Evolutionary conservation across 2,113 vertebrate genomes (phyloP), one percentile per base, ranked within the genome.

Genomic region (Carassius gibelio): DNA sequence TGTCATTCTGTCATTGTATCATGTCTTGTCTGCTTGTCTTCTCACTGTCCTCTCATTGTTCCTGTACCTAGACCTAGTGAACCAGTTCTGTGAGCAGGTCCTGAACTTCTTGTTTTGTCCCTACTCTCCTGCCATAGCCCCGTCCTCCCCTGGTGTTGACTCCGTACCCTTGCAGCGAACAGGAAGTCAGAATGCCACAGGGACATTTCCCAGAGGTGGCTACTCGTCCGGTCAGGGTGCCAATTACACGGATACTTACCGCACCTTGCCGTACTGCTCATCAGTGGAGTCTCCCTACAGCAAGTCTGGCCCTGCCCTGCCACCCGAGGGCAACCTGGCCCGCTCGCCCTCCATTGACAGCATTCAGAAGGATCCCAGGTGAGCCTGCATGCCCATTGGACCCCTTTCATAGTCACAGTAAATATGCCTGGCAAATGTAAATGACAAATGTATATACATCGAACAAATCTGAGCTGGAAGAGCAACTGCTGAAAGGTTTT

Each of bases 91-190:
- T 95, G 96, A 98, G 92, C 97, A 97, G 93, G 93, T 97, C 96
- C 96, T 99, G 96, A 98, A 96, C 95, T 96, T 98, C 96, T 96
- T 97, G 95, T 96, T 98, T 95, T 99, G 96, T 99, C 97, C 98
- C 96, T 96, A 96, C 97, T 99, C 97, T 97, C 96, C 97, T 95
- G 91, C 94, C 95, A 90, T 97, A 99, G 98, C 98, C 96, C 98
- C 97, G 92, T 98, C 98, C 95, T 99, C 98, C 95, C 98, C 98
- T 86, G 98, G 97, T 97, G 97, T 99, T 94, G 98, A 99, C 97
- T 98, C 98, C 96, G 94, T 95, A 96, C 96, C 98, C 95, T 97
- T 99, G 96, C 98, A 99, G 97, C 96, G 98, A 94, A 96, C 98
- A 93, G 96, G 95, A 93, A 99, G 98, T 90, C 98, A 98, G 91